Percentiles rank a stretch among this genome's conserved stretches.
Evolutionary conservation across 2,888 invertebrate species (phyloP).

Genomic region (Sycophila texana): DNA sequence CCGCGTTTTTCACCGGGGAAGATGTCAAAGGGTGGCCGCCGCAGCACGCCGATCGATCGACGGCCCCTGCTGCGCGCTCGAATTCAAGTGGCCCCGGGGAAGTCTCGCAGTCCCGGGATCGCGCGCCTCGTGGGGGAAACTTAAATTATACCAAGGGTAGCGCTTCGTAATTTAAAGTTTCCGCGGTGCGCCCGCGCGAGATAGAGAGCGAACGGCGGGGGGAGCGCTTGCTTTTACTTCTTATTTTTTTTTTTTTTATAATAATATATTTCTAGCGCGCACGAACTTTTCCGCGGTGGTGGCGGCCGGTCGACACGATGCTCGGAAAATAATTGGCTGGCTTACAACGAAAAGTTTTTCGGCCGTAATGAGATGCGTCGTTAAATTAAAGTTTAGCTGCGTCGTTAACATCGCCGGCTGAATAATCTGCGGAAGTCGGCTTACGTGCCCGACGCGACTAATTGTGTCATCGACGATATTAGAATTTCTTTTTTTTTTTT

Average conservation of each 20-base stretch:
- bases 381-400: too few relatives aligned
- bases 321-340: background rate
- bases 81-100: too few relatives aligned
- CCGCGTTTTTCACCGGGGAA: background rate
- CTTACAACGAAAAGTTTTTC: background rate
- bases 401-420: too few relatives aligned
- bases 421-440: too few relatives aligned
- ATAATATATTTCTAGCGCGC: background rate
- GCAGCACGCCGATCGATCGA: slow-evolving; percentile 1
- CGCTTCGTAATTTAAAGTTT: slow-evolving; percentile 33
- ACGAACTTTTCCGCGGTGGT: background rate
- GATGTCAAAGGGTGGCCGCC: background rate
- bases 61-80: slow-evolving; percentile 15
- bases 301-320: background rate
- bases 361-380: too few relatives aligned
- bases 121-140: slow-evolving; percentile 22
- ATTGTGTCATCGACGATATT: too few relatives aligned
- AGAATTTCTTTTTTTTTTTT: too few relatives aligned
- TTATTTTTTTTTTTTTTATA: too few relatives aligned
- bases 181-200: background rate
- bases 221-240: background rate
- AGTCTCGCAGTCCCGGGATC: background rate
- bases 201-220: background rate
- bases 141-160: slow-evolving; percentile 29
- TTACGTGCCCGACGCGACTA: too few relatives aligned